phyloP scores from a whole-genome alignment of 2,888 invertebrate genomes.

The Bhutanitis thaidina region DNA sequence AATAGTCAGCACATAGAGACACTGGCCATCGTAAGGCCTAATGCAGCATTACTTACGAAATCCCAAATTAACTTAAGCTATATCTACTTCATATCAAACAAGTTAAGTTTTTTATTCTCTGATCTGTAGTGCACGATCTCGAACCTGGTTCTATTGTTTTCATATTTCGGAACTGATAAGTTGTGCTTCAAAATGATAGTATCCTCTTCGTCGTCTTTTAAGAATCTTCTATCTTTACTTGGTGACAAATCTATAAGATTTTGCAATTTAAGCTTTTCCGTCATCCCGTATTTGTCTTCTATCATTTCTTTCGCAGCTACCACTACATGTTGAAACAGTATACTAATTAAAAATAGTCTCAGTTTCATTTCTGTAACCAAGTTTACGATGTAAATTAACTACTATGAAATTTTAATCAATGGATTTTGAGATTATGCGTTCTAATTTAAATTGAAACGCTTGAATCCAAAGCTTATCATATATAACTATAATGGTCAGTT shows the following conservation, averaged over 20 bases:
- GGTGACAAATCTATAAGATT: slow-evolving; percentile 4
- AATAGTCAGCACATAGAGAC: too few species aligned
- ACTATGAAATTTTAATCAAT: slow-evolving; percentile 13
- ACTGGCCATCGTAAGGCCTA: too few species aligned
- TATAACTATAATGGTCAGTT: too few species aligned
- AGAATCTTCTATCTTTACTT: background rate
- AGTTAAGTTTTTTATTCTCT: slow-evolving; percentile 14
- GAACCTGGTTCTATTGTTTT: slow-evolving; percentile 33
- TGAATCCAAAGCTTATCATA: background rate
- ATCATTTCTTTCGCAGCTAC: background rate
- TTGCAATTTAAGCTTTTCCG: slow-evolving; percentile 7
- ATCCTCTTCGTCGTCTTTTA: background rate
- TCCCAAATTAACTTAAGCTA: too few species aligned
- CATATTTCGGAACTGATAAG: slow-evolving; percentile 27
- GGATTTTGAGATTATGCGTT: background rate
- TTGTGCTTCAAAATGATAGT: slow-evolving; percentile 15
- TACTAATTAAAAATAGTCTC: slow-evolving; percentile 2
- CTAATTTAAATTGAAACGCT: slow-evolving; percentile 2
- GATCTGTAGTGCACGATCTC: slow-evolving; percentile 23
- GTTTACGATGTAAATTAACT: slow-evolving; percentile 1
- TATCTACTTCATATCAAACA: slow-evolving; percentile 1
- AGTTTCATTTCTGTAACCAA: slow-evolving; percentile 10
- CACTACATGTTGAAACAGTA: background rate
- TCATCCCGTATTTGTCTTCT: slow-evolving; percentile 8
- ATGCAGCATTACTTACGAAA: too few species aligned